Evolutionary conservation across 1,140 invertebrate genomes (phyloP).

Genomic region (Drosophila azteca): DNA sequence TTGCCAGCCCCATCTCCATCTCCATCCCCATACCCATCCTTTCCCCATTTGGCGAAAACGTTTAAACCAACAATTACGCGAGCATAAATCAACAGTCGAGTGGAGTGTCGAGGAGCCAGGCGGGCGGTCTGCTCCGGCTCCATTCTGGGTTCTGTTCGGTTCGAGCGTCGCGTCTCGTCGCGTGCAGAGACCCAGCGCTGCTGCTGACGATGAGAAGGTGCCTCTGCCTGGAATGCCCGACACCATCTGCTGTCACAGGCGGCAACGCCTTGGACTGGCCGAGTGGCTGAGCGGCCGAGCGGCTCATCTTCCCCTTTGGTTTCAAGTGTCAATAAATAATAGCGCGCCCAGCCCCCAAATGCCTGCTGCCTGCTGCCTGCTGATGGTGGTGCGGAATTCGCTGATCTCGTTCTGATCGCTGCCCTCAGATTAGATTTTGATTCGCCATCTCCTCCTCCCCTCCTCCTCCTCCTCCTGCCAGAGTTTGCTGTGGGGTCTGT

Average conservation of each 20-base stretch:
- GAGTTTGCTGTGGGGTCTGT: slow-evolving; percentile 3
- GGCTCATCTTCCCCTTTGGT: slow-evolving; percentile 55
- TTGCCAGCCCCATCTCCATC: slow-evolving; percentile 2
- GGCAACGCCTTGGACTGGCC: slow-evolving; percentile 62
- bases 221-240: slow-evolving; percentile 50
- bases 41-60: slow-evolving; percentile 70
- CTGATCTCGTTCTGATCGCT: slow-evolving; percentile 68
- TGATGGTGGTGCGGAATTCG: slow-evolving; percentile 53
- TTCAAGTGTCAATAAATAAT: slow-evolving; percentile 84
- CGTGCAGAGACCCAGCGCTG: slow-evolving; percentile 41
- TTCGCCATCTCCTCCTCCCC: slow-evolving; percentile 13
- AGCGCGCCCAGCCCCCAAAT: slow-evolving; percentile 44
- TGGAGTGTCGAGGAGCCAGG: slow-evolving; percentile 63
- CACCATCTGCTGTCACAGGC: slow-evolving; percentile 73
- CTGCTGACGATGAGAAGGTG: slow-evolving; percentile 20
- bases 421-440: slow-evolving; percentile 70
- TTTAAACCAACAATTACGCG: slow-evolving; percentile 84
- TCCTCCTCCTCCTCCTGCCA: neutral
- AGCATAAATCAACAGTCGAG: slow-evolving; percentile 83
- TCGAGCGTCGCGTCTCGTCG: slow-evolving; percentile 30
- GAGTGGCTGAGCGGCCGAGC: neutral
- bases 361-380: slow-evolving; percentile 17
- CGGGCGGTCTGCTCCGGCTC: slow-evolving; percentile 41
- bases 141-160: slow-evolving; percentile 14
- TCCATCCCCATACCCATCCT: slow-evolving; percentile 15